Percentiles rank a stretch among this genome's conserved stretches.
These are phyloP conservation scores for Diuraphis noxia DNA, from an alignment of 1,140 invertebrate species.

Conservation along the genomic window DNA sequence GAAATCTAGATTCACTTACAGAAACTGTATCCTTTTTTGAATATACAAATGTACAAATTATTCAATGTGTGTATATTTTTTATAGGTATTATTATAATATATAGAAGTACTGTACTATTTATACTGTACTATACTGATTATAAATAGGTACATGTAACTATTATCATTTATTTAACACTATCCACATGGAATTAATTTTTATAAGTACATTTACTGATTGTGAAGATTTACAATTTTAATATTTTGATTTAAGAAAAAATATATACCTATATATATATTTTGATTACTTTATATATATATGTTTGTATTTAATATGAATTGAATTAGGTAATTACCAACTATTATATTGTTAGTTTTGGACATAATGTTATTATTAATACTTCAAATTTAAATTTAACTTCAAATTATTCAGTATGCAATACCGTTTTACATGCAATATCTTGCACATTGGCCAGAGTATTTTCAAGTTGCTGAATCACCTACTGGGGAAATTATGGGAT, in stretches of 20 bases:
- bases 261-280: no score
- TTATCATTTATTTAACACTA: neutral
- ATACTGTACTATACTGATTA: neutral
- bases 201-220: neutral
- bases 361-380: neutral
- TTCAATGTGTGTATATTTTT: neutral
- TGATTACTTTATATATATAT: neutral
- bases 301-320: neutral
- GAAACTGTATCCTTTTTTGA: conserved; percentile 80
- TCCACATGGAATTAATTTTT: neutral
- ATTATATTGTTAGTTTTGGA: no score
- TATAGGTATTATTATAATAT: neutral
- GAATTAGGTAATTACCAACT: neutral
- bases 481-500: conserved; percentile 95
- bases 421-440: conserved; percentile 96
- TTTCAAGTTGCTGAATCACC: conserved; percentile 95
- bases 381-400: conserved; percentile 10
- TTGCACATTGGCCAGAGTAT: conserved; percentile 99
- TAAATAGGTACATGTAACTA: neutral
- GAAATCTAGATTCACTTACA: conserved; percentile 94
- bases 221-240: neutral
- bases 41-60: neutral
- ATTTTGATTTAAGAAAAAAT: no score
- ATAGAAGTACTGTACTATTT: neutral
- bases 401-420: conserved; percentile 76